Percentiles rank a stretch among this genome's conserved stretches.
Conservation (phyloP, 37 sponge, comb jelly and placozoan species). For the Diacarnus erythraeanus region DNA sequence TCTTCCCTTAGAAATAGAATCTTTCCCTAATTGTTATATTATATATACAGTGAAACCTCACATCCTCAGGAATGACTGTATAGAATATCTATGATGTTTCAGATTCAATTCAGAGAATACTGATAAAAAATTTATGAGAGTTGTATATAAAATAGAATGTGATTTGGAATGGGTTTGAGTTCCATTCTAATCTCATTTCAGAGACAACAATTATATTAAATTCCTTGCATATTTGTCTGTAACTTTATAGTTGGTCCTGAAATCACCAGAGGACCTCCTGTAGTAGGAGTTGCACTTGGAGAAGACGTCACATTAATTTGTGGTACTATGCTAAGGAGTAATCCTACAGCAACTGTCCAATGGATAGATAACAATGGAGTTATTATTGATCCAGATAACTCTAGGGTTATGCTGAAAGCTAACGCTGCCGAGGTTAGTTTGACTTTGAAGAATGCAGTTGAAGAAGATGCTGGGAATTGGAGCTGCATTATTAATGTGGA, state of each 20-base stretch:
- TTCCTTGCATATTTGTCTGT: too few relatives aligned
- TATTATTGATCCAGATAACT: neutral
- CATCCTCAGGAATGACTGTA: too few relatives aligned
- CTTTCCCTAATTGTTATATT: neutral
- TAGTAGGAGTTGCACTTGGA: neutral
- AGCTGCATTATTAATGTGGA: conserved; percentile 2
- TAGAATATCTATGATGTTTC: too few relatives aligned
- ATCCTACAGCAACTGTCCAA: conserved; percentile 17
- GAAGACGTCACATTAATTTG: conserved; percentile 9
- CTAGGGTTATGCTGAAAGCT: neutral
- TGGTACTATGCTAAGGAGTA: conserved; percentile 22
- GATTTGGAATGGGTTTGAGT: too few relatives aligned
- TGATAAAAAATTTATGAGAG: too few relatives aligned
- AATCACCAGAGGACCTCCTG: neutral
- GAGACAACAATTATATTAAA: too few relatives aligned
- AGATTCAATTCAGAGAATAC: too few relatives aligned
- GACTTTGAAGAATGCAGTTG: neutral
- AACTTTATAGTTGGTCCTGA: conserved; percentile 14
- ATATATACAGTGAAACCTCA: too few relatives aligned
- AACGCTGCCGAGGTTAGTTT: conserved; percentile 9
- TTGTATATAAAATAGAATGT: too few relatives aligned
- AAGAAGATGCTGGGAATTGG: conserved; percentile 21
- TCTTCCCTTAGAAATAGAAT: neutral
- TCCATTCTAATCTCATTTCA: too few relatives aligned
- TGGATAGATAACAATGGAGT: conserved; percentile 16